Evolutionary conservation across 2,888 invertebrate genomes (phyloP), one percentile per base, ranked within the genome.

Genomic region (Rotaria sp.): DNA sequence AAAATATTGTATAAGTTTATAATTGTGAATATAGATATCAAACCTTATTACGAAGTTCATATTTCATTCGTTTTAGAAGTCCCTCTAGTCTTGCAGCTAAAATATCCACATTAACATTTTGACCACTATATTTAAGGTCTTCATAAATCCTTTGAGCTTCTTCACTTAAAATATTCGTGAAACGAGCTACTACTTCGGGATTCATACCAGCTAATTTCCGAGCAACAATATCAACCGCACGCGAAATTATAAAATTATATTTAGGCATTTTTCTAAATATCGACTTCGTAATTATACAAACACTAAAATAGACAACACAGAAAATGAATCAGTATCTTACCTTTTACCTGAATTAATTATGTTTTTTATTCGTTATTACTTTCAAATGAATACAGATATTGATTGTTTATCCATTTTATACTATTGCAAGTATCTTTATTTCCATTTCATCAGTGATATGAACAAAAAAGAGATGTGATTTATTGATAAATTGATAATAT

Each of bases 31-130:
- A 7, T 30, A 24, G 3, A 74, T 26, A n/a, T n/a, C 13, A 38
- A 80, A 80, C 75, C 75, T 80, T 13, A 80, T 80, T 80, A 26
- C 38, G 45, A 41, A 80, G 8, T 80, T 80, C 75, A 26, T 80
- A 41, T 80, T 80, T 80, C 41, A 80, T 45, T 80, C 75, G 75
- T 80, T 24, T 41, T 4, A 80, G 15, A 24, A 80, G 3, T 35
- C 75, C 75, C 10, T 80, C 45, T 41, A 80, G 8, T 80, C 26
- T 21, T 41, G 75, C 75, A 41, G 75, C 75, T 24, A 75, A 11
- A 8, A 75, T 75, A 26, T 75, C 45, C 4, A 21, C 11, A 75
- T 26, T 41, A 10, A 75, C 41, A 41, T 75, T 21, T 41, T 75
- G 75, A 24, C 41, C 41, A 41, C 26, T 75, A 38, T 41, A 11